Conservation (phyloP, 2,113 vertebrate genomes). For the Coptodon bakossiorum region DNA sequence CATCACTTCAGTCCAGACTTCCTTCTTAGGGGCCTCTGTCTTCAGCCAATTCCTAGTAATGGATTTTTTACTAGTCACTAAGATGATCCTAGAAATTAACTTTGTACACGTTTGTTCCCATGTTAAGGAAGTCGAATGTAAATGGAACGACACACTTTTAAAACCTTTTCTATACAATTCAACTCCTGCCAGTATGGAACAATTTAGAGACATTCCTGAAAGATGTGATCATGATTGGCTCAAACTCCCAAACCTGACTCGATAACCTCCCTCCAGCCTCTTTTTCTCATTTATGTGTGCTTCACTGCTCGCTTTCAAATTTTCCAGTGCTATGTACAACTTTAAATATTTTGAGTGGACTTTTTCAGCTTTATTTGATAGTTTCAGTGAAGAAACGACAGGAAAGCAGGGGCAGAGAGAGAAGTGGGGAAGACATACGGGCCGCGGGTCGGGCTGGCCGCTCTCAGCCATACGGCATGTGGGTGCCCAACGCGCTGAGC, state of each 20-base stretch:
- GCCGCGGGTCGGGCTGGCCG: rapidly evolving
- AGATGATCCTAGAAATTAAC: not conserved
- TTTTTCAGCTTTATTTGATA: not conserved
- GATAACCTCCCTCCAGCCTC: rapidly evolving
- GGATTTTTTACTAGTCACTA: not conserved
- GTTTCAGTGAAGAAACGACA: not conserved
- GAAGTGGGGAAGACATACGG: not conserved
- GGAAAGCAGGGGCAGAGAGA: not conserved
- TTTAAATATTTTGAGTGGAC: not conserved
- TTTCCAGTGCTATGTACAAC: rapidly evolving
- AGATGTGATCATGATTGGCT: rapidly evolving
- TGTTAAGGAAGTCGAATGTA: not conserved
- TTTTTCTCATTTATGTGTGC: not conserved
- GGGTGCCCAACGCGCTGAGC: not conserved
- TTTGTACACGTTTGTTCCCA: rapidly evolving
- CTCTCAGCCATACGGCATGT: not conserved
- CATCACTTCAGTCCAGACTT: not conserved
- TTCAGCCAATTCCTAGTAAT: not conserved
- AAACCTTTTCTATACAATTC: rapidly evolving
- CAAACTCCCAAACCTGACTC: not conserved
- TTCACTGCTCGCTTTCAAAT: not conserved
- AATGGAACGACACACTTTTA: not conserved
- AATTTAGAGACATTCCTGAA: not conserved
- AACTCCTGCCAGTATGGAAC: not conserved
- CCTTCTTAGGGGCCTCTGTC: rapidly evolving